phyloP scores from a whole-genome alignment of 2,888 invertebrate genomes.

The Phortica okadai region DNA sequence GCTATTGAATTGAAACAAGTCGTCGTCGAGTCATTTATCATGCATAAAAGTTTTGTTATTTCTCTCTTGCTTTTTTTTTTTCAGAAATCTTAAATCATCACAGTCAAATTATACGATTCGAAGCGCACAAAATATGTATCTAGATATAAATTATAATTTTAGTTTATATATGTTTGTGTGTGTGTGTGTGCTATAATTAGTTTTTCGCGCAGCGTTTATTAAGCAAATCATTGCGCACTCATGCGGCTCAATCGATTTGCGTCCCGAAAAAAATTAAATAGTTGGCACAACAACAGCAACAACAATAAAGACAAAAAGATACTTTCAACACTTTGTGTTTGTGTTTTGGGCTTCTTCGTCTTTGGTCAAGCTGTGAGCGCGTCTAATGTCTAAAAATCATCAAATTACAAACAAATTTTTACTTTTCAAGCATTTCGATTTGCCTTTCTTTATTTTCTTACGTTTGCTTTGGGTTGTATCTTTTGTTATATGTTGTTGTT shows the following conservation, averaged over 20 bases:
- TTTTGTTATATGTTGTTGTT: constrained; percentile 30
- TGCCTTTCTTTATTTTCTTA: neutral
- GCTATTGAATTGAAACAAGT: neutral
- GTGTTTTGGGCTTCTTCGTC: neutral
- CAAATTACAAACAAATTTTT: constrained; percentile 4
- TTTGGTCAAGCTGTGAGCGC: constrained; percentile 17
- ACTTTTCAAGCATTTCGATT: neutral
- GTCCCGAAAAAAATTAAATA: neutral
- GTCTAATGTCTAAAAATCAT: constrained; percentile 13
- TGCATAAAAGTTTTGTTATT: neutral
- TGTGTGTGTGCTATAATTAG: neutral
- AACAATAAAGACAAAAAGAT: constrained; percentile 1
- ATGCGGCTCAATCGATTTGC: neutral
- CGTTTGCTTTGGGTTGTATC: neutral
- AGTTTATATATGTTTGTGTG: neutral
- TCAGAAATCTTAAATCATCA: neutral
- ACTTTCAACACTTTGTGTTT: constrained; percentile 8
- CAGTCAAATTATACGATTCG: neutral
- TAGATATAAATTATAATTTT: neutral
- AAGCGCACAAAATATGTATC: neutral
- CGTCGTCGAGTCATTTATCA: constrained; percentile 8
- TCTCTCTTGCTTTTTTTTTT: neutral
- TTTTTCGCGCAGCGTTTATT: neutral
- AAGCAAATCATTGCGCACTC: neutral
- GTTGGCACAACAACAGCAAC: neutral